Evolutionary conservation across 2,113 vertebrate genomes (phyloP), one percentile per base, ranked within the genome.

Genomic region (Calidris pygmaea): DNA sequence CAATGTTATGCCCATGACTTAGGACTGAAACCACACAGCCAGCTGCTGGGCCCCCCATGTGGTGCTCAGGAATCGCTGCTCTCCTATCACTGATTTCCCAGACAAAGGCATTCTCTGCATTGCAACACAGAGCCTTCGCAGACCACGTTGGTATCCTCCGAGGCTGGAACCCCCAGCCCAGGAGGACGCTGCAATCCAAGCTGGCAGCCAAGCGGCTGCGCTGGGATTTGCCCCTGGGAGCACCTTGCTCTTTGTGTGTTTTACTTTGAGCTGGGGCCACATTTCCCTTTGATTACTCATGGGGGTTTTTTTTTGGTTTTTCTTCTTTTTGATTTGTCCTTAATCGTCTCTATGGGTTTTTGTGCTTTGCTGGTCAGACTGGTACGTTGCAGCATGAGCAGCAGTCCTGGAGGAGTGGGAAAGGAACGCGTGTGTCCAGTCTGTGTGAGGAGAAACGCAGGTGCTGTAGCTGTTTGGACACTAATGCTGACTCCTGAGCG

Each of bases 141-240:
- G 90, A 48, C 94, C 86, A 55, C 0, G 0, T 3, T 72, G 52
- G 88, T 50, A 48, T 90, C 88, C 83, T 91, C 62, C 16, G 70
- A 92, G 86, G 60, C 82, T 24, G n/a, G 81, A 96, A 80, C 52
- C 86, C 75, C 62, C 68, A 84, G 48, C 76, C 70, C 60, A 74
- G 65, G 72, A 89, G 76, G 60, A 80, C 60, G 83, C 50, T 3
- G 52, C 72, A 92, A 78, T 93, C 79, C 65, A 89, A 90, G 68
- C 95, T 94, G 88, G 88, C 90, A 81, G 93, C 59, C 83, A 84
- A 78, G 14, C 0, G 17, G 68, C 88, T 78, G 52, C 60, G 77
- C 73, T 87, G 86, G 88, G 90, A 94, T 90, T 92, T 96, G 92
- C 83, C 83, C 82, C 60, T 85, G 75, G 90, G 90, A 93, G 52